Evolutionary conservation across 2,113 vertebrate species (phyloP).

Genomic region (Montifringilla adamsi): DNA sequence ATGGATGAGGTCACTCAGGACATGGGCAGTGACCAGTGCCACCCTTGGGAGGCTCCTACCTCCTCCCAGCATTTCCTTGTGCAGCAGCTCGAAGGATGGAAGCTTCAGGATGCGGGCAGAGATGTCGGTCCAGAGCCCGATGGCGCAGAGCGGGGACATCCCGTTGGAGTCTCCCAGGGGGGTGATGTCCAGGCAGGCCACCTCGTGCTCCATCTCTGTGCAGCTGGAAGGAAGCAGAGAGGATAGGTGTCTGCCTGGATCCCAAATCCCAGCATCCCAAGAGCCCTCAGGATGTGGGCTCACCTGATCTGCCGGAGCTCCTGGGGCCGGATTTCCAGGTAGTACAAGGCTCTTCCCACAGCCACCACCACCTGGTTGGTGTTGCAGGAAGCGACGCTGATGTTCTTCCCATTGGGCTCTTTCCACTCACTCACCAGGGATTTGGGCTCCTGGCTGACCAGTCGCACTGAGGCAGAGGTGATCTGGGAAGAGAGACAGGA

Average conservation of each 20-base stretch:
- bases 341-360: conserved; percentile 91
- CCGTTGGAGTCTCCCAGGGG: conserved; percentile 84
- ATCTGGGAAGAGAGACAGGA: conserved; percentile 74
- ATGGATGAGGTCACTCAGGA: not conserved
- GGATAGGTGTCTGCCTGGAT: not conserved
- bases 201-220: conserved; percentile 97
- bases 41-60: conserved; percentile 72
- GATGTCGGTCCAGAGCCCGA: conserved; percentile 98
- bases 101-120: conserved; percentile 93
- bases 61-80: conserved; percentile 99
- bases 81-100: conserved; percentile 90
- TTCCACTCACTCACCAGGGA: conserved; percentile 95
- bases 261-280: not conserved
- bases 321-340: conserved; percentile 91
- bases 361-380: conserved; percentile 95
- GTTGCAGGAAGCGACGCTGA: conserved; percentile 97
- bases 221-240: conserved; percentile 71
- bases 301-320: conserved; percentile 97
- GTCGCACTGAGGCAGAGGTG: conserved; percentile 91
- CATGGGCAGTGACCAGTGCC: fast-evolving
- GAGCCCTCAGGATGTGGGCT: not conserved
- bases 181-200: conserved; percentile 97
- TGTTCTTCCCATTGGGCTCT: conserved; percentile 94
- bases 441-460: conserved; percentile 94
- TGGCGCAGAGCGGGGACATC: conserved; percentile 92